Base-by-base conservation (phyloP, 2,797 vertebrate genomes). In the Centroberyx gerrardi region DNA sequence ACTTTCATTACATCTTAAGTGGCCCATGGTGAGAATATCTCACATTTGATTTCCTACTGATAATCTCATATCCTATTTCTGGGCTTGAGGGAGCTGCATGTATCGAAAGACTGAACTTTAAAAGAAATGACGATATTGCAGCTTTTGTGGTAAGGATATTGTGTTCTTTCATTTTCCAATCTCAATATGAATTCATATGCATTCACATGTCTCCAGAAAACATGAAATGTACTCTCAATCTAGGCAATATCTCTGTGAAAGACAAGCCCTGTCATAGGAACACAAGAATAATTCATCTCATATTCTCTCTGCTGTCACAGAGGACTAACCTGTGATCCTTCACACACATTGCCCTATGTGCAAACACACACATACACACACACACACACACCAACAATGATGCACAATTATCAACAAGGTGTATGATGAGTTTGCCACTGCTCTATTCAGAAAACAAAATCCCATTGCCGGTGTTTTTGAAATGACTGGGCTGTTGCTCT, bases 211-310 rank as follows among this genome's bases (percentile, higher is more conserved):
- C 62, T 48, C 51, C 22, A 59, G 18, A 46, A 66, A 60, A 59
- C 4, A 33, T 54, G 36, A 74, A 64, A 67, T 49, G 74, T 29
- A 29, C 2, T 69, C 15, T 59, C 14, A 58, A 5, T 17, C 33
- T n/a, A 61, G 58, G 40, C 36, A 46, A 63, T 31, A 53, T 74
- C 33, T 76, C 44, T 60, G 36, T 49, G 68, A 87, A 78, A 74
- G 64, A 74, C 76, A 74, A 66, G 49, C 62, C 54, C n/a, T 42
- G 68, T 52, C 52, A 66, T 28, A 18, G 49, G 49, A 66, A 64
- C 48, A 66, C 27, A 59, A 52, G 51, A 68, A 80, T 74, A 81
- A 84, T 71, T 71, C 63, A 82, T 81, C 76, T 78, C 33, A 49
- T 56, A 38, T 55, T 63, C 65, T 75, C 54, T 62, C 3, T 56